Conservation (phyloP, 2,113 vertebrate genomes). For the Aphyosemion australe region DNA sequence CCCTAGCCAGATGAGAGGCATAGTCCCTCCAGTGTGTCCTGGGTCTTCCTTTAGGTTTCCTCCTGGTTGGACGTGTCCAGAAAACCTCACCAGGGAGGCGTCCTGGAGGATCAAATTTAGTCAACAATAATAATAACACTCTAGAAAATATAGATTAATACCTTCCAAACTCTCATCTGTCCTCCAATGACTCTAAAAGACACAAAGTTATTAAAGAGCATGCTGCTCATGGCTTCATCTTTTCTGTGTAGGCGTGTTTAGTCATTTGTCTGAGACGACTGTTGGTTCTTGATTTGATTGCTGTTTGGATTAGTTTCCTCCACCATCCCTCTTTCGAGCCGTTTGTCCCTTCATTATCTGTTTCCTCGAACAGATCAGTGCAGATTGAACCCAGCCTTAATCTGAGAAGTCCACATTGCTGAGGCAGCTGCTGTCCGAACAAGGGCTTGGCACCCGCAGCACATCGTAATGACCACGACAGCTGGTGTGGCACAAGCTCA, state of each 20-base stretch:
- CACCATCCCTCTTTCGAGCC: constrained; percentile 41
- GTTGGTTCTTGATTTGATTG: constrained; percentile 30
- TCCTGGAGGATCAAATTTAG: too few relatives aligned
- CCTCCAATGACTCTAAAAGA: constrained; percentile 29
- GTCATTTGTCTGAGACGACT: constrained; percentile 46
- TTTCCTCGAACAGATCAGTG: constrained; percentile 64
- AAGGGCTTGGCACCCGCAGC: constrained; percentile 55
- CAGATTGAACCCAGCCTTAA: constrained; percentile 68
- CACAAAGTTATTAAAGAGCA: constrained; percentile 38
- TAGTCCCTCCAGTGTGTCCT: too few relatives aligned
- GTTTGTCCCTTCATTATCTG: constrained; percentile 54
- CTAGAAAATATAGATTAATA: too few relatives aligned
- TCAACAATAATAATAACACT: too few relatives aligned
- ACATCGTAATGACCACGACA: constrained; percentile 62
- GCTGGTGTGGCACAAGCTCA: constrained; percentile 47
- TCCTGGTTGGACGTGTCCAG: too few relatives aligned
- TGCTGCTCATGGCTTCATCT: constrained; percentile 36
- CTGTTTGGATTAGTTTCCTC: constrained; percentile 49
- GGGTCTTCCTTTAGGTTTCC: too few relatives aligned
- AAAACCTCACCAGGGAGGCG: too few relatives aligned
- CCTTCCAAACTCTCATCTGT: too few relatives aligned
- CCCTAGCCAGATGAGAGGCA: too few relatives aligned
- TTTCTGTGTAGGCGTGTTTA: constrained; percentile 18
- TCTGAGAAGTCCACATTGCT: constrained; percentile 59
- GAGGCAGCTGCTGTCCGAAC: constrained; percentile 61